Percentiles rank a stretch among this genome's conserved stretches.
Evolutionary conservation across 2,888 invertebrate genomes (phyloP).

Genomic region (Ormyrus rosae): DNA sequence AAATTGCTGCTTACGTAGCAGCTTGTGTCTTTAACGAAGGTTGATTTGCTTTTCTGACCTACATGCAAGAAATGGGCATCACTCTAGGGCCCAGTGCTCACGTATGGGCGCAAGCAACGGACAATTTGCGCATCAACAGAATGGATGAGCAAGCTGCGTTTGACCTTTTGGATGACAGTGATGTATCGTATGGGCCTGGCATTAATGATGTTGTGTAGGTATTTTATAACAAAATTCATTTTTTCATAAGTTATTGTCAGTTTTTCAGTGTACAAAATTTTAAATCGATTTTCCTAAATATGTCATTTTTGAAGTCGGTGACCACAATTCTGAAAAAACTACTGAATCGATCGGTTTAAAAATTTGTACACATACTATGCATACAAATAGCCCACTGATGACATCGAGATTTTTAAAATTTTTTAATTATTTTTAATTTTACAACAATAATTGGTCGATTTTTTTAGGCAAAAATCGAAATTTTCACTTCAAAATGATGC

Average conservation of each 20-base stretch:
- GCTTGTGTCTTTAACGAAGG: slow-evolving; percentile 55
- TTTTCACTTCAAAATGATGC: background rate
- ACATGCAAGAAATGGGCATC: slow-evolving; percentile 53
- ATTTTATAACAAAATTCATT: slow-evolving; percentile 12
- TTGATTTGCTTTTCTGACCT: slow-evolving; percentile 49
- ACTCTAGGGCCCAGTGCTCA: slow-evolving; percentile 38
- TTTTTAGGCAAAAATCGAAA: background rate
- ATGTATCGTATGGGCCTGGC: slow-evolving; percentile 10
- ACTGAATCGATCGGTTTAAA: background rate
- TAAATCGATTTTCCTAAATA: background rate
- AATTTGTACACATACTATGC: background rate
- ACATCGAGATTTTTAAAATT: background rate
- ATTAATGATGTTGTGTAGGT: slow-evolving; percentile 21
- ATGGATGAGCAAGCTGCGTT: slow-evolving; percentile 38
- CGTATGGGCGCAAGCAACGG: slow-evolving; percentile 34
- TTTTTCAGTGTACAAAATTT: slow-evolving; percentile 7
- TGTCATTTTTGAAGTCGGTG: slow-evolving; percentile 19
- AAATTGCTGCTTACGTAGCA: slow-evolving; percentile 58
- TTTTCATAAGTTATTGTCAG: background rate
- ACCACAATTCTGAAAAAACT: background rate
- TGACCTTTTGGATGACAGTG: slow-evolving; percentile 56
- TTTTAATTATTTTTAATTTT: slow-evolving; percentile 2
- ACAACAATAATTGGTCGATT: slow-evolving; percentile 42
- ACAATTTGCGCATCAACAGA: slow-evolving; percentile 49
- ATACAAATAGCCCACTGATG: background rate